A percentile compares a stretch with the other conserved stretches of the same genome.
phyloP scores from a whole-genome alignment of 2,113 vertebrate species.

The Gobiocypris rarus region DNA sequence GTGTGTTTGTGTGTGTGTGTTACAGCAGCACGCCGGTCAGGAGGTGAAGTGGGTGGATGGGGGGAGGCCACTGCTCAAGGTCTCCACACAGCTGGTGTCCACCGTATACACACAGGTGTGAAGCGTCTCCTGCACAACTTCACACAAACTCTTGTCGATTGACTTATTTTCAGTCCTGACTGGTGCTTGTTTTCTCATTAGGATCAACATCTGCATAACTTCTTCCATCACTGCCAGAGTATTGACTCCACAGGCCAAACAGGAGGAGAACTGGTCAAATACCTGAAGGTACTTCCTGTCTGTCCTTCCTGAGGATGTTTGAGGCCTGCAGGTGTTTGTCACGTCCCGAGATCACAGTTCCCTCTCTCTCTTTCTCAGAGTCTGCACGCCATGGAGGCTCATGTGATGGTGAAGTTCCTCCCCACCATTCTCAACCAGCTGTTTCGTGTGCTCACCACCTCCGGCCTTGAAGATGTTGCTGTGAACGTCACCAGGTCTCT shows the following conservation, averaged over 20 bases:
- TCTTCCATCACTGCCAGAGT: conserved; percentile 95
- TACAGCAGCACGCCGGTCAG: conserved; percentile 85
- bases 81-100: conserved; percentile 93
- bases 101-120: conserved; percentile 95
- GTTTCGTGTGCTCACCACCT: conserved; percentile 91
- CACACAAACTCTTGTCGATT: too few species aligned
- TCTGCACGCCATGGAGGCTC: conserved; percentile 95
- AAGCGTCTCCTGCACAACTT: not conserved
- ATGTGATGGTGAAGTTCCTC: conserved; percentile 97
- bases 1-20: conserved; percentile 49
- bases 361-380: conserved; percentile 72
- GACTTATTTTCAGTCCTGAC: too few species aligned
- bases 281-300: conserved; percentile 86
- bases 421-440: conserved; percentile 95
- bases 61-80: conserved; percentile 88
- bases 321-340: not conserved
- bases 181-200: conserved; percentile 56
- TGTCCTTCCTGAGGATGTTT: conserved; percentile 30
- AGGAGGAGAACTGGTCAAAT: conserved; percentile 92
- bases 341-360: not conserved
- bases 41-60: conserved; percentile 99
- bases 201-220: conserved; percentile 99
- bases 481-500: conserved; percentile 96
- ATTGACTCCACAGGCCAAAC: conserved; percentile 79
- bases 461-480: conserved; percentile 92